Base-by-base conservation (phyloP, 2,888 invertebrate species). In the Mesoligia furuncula region DNA sequence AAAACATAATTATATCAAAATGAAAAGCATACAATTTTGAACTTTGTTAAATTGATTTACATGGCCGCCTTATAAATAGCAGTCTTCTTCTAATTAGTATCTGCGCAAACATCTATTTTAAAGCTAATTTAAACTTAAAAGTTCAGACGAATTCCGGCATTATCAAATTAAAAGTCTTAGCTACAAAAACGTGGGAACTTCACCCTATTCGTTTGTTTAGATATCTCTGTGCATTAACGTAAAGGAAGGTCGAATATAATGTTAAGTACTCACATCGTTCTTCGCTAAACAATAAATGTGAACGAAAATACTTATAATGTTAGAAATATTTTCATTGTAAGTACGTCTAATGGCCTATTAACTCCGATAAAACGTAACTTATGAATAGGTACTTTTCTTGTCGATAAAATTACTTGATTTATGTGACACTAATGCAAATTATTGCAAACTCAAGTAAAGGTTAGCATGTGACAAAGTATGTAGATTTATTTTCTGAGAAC, bases 141-240 rank as follows among this genome's bases (percentile, higher is more conserved):
- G 65, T 59, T 45, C 13, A 31, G 48, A 68, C 20, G 15, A 51
- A 69, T 69, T 73, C 68, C 51, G 71, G 68, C 57, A 57, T 73
- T 67, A 54, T 73, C 20, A 70, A 84, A 73, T 73, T 77, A 70
- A 67, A 79, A 68, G 39, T 65, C 17, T 84, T 66, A n/a, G n/a
- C 31, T 39, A 84, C 69, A 81, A 84, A 80, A 73, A 77, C 84
- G 85, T 85, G 85, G 68, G 83, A 85, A 77, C 31, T 70, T 73
- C 68, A 64, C 65, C 57, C 36, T 57, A 24, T 45, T 73, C 27
- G 31, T 68, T 77, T 84, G 76, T 65, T 62, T 65, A n/a, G 20
- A 17, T 65, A 57, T n/a, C 59, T 78, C 59, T 65, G 42, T 39
- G 42, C 27, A 72, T 72, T 70, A 68, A 72, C 59, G 65, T 67